Base-by-base conservation (phyloP, 2,888 invertebrate genomes). In the Caenorhabditis wallacei region DNA sequence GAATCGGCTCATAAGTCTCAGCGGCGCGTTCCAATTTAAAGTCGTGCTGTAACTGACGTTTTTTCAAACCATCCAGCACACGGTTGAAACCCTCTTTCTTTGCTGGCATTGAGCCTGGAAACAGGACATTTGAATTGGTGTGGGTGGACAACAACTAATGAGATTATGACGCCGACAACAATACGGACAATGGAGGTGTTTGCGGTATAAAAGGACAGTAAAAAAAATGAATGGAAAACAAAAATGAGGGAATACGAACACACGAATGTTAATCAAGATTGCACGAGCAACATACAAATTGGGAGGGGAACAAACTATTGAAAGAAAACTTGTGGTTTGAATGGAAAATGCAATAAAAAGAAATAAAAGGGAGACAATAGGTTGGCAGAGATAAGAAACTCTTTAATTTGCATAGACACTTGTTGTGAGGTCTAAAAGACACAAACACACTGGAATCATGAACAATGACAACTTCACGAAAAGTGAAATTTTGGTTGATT, bases 31-130 rank as follows among this genome's bases (percentile, higher is more conserved):
- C 89, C 56, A 90, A 86, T 66, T 90, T 87, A 57, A 90, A 90
- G 75, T 90, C 90, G 11, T 89, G 85, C 26, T 84, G 84, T 10
- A 91, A 84, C 72, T 91, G 90, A 16, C 90, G 87, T 54, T 85
- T 86, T 20, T 89, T 89, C 84, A 91, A 82, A 40, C 89, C 89
- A 78, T 89, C 89, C 24, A 90, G 82, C 35, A 90, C 88, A 46
- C 89, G 85, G 70, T 88, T 90, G 82, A 90, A 90, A 48, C 88
- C 90, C 61, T 84, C 86, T 82, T 75, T 76, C 70, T 83, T 84
- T 53, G 84, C 69, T 71, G 79, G 80, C 85, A 82, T 82, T 11
- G 64, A 64, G 66, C 66, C 79, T 79, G 63, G 43, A 69, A 78
- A 61, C 30, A 40, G 40, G 40, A 24, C 37, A 48, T 22, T 30